Conservation (phyloP, 2,113 vertebrate genomes). For the Cyanoderma ruficeps region DNA sequence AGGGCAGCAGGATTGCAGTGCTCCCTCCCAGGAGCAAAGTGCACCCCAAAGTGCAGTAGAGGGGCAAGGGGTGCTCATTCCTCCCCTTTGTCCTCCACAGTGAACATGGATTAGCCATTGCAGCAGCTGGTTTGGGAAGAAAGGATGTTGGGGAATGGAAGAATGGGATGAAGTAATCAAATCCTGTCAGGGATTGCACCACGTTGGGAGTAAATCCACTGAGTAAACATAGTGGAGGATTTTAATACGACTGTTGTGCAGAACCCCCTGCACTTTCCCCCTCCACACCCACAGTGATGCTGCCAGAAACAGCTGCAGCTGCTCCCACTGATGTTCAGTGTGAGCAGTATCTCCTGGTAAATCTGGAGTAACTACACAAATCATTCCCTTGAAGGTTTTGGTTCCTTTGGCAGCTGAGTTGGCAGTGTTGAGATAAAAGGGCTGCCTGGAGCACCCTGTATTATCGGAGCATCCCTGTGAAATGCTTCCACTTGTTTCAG, state of each 20-base stretch:
- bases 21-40: background rate
- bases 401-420: background rate
- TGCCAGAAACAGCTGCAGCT: background rate
- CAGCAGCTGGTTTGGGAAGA: background rate
- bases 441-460: background rate
- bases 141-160: background rate
- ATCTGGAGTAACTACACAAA: background rate
- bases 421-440: constrained; percentile 10
- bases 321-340: background rate
- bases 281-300: background rate
- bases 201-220: background rate
- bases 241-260: background rate
- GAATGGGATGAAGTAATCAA: background rate
- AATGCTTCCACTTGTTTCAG: background rate
- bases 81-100: rapidly evolving
- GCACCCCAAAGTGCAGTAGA: background rate
- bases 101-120: background rate
- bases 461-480: background rate
- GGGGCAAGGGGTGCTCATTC: background rate
- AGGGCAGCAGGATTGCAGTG: background rate
- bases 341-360: background rate
- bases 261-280: background rate
- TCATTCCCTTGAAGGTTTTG: background rate
- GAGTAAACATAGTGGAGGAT: background rate
- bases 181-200: background rate